phyloP scores from a whole-genome alignment of 2,888 invertebrate species.

The Itoplectis maculator region DNA sequence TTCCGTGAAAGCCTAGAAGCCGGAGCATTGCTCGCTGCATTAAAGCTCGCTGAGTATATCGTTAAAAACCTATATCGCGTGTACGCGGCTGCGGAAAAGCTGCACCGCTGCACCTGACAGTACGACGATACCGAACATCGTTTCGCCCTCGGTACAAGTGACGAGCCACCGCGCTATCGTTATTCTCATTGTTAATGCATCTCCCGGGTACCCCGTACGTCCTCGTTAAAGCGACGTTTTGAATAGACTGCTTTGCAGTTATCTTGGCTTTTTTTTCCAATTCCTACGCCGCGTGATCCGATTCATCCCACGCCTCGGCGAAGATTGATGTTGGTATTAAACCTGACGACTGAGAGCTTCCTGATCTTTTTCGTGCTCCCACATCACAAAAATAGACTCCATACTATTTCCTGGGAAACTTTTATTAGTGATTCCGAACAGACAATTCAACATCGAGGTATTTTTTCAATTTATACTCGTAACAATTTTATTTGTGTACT shows the following conservation, averaged over 20 bases:
- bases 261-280: neutral
- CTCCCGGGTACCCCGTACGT: neutral
- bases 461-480: neutral
- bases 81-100: constrained; percentile 12
- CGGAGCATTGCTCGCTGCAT: neutral
- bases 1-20: constrained; percentile 5
- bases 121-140: constrained; percentile 31
- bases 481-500: neutral
- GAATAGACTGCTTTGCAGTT: neutral
- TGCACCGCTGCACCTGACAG: neutral
- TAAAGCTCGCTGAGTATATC: constrained; percentile 10
- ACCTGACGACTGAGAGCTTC: neutral
- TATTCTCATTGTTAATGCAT: neutral
- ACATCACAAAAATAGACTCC: neutral
- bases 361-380: neutral
- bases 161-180: neutral
- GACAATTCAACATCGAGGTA: neutral
- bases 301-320: neutral
- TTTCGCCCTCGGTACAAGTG: constrained; percentile 7
- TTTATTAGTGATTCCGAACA: neutral
- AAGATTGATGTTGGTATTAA: neutral
- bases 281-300: neutral
- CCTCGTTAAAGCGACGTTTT: neutral
- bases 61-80: constrained; percentile 35
- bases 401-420: neutral